Base-by-base conservation (phyloP, 2,888 invertebrate genomes). In the Drosophila quinaria region DNA sequence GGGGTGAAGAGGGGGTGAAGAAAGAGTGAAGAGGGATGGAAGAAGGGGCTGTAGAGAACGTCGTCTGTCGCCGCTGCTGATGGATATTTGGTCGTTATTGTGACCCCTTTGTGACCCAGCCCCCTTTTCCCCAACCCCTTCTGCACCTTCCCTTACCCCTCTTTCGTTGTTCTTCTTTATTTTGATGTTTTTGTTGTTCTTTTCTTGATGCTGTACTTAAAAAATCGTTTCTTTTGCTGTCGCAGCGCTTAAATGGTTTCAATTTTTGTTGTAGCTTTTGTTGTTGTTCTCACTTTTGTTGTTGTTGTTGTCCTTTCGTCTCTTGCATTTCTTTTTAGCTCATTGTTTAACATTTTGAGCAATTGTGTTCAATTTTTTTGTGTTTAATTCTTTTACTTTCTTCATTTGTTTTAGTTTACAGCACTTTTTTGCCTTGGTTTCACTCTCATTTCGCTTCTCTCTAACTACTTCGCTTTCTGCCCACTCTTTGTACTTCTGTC, bases 41-140 rank as follows among this genome's bases (percentile, higher is more conserved):
- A 29, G 8, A 1, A 29, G 29, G 29, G 29, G 29, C 29, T 29
- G 29, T 5, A 37, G 6, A 25, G 44, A 37, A 29, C 35, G 47
- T 61, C 37, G 42, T 17, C 49, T 59, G 70, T 54, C 44, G 44
- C 56, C 56, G 56, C 49, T 62, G 64, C 60, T 80, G 84, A 83
- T 83, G 84, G 80, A 80, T 80, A 70, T 75, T 79, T 72, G 70
- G 69, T 80, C 83, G 83, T 80, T 80, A 80, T 75, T 82, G 74
- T 71, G 65, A 72, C 72, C 51, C 51, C 50, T 41, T 33, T 10
- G 39, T 55, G 13, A 42, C 15, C 33, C 44, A 15, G 11, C 5
- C 6, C 3, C 5, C 9, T 8, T 3, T 31, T 33, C n/a, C 15
- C 1, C 44, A 15, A 6, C 5, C 11, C 3, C 5, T 31, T 17